Base-by-base conservation (phyloP, 2,888 invertebrate species). In the Linnaemya tessellans region DNA sequence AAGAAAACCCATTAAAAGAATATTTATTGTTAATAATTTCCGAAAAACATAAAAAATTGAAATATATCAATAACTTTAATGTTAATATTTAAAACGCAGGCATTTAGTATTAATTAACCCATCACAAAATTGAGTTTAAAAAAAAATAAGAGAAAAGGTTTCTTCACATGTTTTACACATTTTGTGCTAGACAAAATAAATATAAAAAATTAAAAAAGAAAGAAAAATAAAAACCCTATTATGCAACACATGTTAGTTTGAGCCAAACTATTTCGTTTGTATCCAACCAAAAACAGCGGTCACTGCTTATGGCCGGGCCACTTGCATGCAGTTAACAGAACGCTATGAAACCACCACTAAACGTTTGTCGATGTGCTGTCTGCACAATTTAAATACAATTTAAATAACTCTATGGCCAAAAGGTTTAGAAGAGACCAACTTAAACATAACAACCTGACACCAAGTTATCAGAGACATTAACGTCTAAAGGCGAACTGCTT, bases 21-120 rank as follows among this genome's bases (percentile, higher is more conserved):
- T 81, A 78, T 68, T 84, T 84, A 78, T 81, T 78, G 73, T 65
- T 81, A 85, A 81, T 85, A 85, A 84, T 85, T 82, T 85, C 84
- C 84, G 73, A 79, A 82, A 85, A 20, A 38, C 65, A 85, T 85
- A 79, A 82, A 79, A 80, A 49, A 81, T 81, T 79, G 51, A 81
- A 82, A 73, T 74, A 70, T 85, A 82, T 85, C 65, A 79, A 79
- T 75, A 75, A 75, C 49, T 64, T n/a, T 22, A 35, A 79, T 65
- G 78, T 71, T 60, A 54, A 80, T 65, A 75, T 68, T 84, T 56
- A 62, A 56, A 84, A 73, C 22, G 58, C 18, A 67, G 68, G 62
- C 84, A 71, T 78, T 81, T 41, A 75, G 79, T 82, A 79, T 82
- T 79, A 85, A 85, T 85, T 85, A 85, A 82, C 30, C 84, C 70